These are phyloP conservation scores for Papilio helenus DNA, from an alignment of 1,140 invertebrate genomes.

Conservation along the genomic window DNA sequence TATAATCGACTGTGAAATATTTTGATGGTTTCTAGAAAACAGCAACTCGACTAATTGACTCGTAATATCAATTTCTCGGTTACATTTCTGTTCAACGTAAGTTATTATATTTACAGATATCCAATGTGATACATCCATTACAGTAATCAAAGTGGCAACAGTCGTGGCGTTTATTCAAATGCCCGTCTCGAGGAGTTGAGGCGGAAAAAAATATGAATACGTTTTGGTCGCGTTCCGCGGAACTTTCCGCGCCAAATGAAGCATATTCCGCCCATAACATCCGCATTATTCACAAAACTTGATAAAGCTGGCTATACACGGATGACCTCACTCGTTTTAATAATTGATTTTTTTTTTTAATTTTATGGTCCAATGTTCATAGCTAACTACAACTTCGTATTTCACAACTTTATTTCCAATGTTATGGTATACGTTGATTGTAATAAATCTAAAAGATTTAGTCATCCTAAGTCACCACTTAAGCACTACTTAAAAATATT, in stretches of 20 bases:
- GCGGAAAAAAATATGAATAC: conserved; percentile 81
- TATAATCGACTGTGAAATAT: too few relatives aligned
- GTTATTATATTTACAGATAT: not conserved
- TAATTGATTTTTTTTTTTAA: not conserved
- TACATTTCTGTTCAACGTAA: not conserved
- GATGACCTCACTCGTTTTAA: not conserved
- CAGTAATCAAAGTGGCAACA: conserved; percentile 34
- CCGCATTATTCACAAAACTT: conserved; percentile 76
- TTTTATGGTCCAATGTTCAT: not conserved
- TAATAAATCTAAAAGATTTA: too few relatives aligned
- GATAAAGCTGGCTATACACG: conserved; percentile 46
- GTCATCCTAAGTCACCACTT: too few relatives aligned
- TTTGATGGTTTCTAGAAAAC: too few relatives aligned
- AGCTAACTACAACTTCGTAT: not conserved
- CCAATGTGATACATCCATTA: not conserved
- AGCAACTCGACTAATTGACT: not conserved
- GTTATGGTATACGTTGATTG: too few relatives aligned
- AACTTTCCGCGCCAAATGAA: conserved; percentile 80
- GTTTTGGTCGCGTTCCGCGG: conserved; percentile 70
- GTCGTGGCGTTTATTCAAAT: conserved; percentile 76
- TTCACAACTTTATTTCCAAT: too few relatives aligned
- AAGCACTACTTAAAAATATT: too few relatives aligned
- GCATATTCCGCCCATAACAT: conserved; percentile 79
- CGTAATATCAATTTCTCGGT: not conserved
- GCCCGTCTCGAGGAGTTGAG: conserved; percentile 68